Evolutionary conservation across 2,888 invertebrate species (phyloP), one percentile per base, ranked within the genome.

Genomic region (Phytoseiulus persimilis): DNA sequence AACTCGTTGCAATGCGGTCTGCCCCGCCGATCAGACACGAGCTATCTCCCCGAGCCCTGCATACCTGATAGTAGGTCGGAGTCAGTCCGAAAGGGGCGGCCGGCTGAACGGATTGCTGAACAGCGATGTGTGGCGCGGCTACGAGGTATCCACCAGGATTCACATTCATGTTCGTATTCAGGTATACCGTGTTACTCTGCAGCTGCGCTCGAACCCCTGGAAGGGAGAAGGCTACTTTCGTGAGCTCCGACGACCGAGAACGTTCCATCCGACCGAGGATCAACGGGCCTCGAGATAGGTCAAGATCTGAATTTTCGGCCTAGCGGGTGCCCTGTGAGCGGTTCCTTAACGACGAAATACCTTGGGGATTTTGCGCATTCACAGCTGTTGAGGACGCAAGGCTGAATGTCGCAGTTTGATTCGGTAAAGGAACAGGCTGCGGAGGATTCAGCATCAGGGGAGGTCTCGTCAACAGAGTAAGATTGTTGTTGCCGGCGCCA

Each of bases 111-210:
- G 87, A 45, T 32, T 87, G 87, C 33, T 87, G 87, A 9, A 87
- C 87, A 39, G 87, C 45, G 32, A 87, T 39, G 87, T 87, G 87
- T 87, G 87, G 87, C 0, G 87, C 87, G 28, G 87, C 45, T 28
- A 87, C 87, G 87, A 87, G 32, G 23, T 87, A 87, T 11, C 87
- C 45, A 45, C 87, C 87, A 33, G 87, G 87, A 87, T 87, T 87
- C 23, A 65, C 65, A 39, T 33, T 32, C 32, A 87, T 87, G 33
- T 87, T 87, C 87, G 45, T 33, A 33, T 87, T 87, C 87, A 87
- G 32, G 87, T 87, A 87, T 6, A 87, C 33, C 39, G 87, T 87
- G 39, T 45, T 45, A 45, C 32, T 45, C 87, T 87, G 87, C 39
- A 87, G 23, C 33, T 87, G 87, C 28, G 87, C 87, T 65, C 65